Evolutionary conservation across 2,113 vertebrate species (phyloP).

Genomic region (Laterallus jamaicensis): DNA sequence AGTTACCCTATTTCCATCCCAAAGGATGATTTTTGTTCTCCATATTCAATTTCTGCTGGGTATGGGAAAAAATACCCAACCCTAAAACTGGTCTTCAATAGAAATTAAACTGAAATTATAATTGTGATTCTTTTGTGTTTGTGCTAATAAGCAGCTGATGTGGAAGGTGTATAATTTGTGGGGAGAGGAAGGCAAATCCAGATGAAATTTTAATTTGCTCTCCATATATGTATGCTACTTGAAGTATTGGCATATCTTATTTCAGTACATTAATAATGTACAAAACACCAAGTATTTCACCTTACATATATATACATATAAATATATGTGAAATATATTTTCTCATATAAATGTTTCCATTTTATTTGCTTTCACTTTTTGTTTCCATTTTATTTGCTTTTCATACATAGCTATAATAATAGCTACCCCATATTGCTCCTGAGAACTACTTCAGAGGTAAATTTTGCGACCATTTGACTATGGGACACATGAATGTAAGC

Average conservation of each 20-base stretch:
- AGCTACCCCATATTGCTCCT: not conserved
- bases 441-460: not conserved
- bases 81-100: not conserved
- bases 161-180: not conserved
- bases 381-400: not conserved
- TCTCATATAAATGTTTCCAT: not conserved
- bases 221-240: not conserved
- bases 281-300: not conserved
- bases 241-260: not conserved
- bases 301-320: not conserved
- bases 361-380: not conserved
- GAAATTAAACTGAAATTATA: not conserved
- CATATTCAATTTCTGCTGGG: not conserved
- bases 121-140: not conserved
- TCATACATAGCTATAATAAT: not conserved
- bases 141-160: not conserved
- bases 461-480: not conserved
- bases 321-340: not conserved
- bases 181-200: not conserved
- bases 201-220: not conserved
- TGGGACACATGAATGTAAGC: not conserved
- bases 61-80: not conserved
- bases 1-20: not conserved
- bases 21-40: not conserved
- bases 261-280: not conserved